Conservation (phyloP, 2,797 vertebrate genomes). For the Champsocephalus gunnari region DNA sequence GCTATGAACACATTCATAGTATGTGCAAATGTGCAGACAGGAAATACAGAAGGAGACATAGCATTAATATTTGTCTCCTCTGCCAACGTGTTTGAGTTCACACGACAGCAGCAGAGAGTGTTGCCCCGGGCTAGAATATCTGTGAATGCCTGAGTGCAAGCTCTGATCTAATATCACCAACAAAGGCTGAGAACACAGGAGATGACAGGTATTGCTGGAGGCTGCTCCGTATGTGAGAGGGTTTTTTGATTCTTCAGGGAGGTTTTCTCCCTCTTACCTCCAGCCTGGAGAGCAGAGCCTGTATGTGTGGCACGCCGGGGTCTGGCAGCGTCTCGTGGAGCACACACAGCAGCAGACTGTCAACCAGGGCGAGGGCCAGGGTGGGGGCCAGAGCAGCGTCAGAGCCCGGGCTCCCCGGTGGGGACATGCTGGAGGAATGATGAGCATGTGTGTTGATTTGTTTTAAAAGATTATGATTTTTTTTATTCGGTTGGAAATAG, state of each 20-base stretch:
- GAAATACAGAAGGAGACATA: background rate
- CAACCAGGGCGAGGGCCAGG: conserved; percentile 67
- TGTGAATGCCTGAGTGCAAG: conserved; percentile 20
- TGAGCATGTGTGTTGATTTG: background rate
- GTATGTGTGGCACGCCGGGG: conserved; percentile 66
- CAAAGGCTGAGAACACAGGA: conserved; percentile 46
- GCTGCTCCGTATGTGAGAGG: conserved; percentile 38
- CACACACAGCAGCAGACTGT: conserved; percentile 80
- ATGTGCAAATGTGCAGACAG: background rate
- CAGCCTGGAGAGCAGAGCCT: conserved; percentile 73
- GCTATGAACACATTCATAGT: background rate
- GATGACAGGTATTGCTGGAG: conserved; percentile 45
- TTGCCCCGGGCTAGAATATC: conserved; percentile 52
- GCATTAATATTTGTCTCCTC: conserved; percentile 8
- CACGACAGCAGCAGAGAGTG: conserved; percentile 33
- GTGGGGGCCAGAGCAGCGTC: conserved; percentile 36
- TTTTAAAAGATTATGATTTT: background rate
- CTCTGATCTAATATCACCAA: conserved; percentile 41
- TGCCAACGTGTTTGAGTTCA: conserved; percentile 6
- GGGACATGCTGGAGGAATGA: conserved; percentile 42
- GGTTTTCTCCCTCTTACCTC: conserved; percentile 67
- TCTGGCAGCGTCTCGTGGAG: conserved; percentile 79
- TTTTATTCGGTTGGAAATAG: background rate
- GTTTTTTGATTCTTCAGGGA: too few relatives aligned
- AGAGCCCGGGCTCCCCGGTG: conserved; percentile 3